Conservation (phyloP, 2,113 vertebrate genomes). For the Epinephelus cyanopodus region DNA sequence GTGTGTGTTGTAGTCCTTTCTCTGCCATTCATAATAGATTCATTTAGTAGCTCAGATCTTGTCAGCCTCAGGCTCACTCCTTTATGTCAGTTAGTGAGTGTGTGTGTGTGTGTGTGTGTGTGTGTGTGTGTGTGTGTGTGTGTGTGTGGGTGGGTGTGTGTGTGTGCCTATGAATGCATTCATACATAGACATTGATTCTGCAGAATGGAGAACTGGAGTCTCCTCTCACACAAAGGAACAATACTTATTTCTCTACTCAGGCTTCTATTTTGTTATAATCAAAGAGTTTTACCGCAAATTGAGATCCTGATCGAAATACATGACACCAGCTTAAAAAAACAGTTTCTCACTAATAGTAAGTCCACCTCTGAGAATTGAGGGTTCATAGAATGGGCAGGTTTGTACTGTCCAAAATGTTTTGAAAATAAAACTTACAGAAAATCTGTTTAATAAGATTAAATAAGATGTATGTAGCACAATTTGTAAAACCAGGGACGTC, state of each 20-base stretch:
- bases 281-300: slow-evolving; percentile 22
- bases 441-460: no score
- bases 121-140: not conserved
- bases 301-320: slow-evolving; percentile 31
- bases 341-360: slow-evolving; percentile 5
- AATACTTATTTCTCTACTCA: slow-evolving; percentile 33
- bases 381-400: not conserved
- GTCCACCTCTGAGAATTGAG: not conserved
- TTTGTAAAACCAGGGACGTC: no score
- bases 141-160: not conserved
- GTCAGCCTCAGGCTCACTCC: slow-evolving; percentile 46
- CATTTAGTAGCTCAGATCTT: slow-evolving; percentile 66
- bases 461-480: no score
- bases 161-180: slow-evolving; percentile 18
- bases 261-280: slow-evolving; percentile 21
- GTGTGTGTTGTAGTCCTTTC: slow-evolving; percentile 33
- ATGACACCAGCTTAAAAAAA: slow-evolving; percentile 11
- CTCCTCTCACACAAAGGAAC: slow-evolving; percentile 41
- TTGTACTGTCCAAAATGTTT: not conserved
- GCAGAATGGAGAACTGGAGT: slow-evolving; percentile 48
- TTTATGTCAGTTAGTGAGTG: slow-evolving; percentile 32
- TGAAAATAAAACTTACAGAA: not conserved
- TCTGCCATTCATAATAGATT: slow-evolving; percentile 69
- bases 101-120: slow-evolving; percentile 1
- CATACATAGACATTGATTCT: slow-evolving; percentile 38